Percentiles rank a stretch among this genome's conserved stretches.
Evolutionary conservation across 2,888 invertebrate species (phyloP).

Genomic region (Lamellibrachia columna): DNA sequence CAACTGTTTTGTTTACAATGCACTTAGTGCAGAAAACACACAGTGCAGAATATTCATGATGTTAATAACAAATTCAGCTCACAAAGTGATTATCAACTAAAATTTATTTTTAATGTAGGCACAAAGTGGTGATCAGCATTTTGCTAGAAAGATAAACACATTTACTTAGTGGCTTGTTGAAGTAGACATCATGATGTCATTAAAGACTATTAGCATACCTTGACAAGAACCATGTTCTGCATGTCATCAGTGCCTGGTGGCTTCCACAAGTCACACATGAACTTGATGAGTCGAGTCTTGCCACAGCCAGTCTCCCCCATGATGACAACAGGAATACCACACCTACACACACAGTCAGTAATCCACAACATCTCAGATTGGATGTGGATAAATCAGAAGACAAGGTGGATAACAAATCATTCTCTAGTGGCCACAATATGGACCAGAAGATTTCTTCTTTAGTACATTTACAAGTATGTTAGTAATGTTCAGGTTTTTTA

Average conservation of each 20-base stretch:
- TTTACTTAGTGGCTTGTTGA: background rate
- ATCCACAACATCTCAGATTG: background rate
- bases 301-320: slow-evolving; percentile 65
- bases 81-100: no score
- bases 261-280: slow-evolving; percentile 57
- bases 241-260: slow-evolving; percentile 47
- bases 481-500: no score
- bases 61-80: no score
- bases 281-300: slow-evolving; percentile 60
- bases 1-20: background rate
- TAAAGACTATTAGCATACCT: slow-evolving; percentile 43
- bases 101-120: no score
- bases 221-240: slow-evolving; percentile 46
- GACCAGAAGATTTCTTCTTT: no score
- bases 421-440: no score
- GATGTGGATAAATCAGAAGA: no score
- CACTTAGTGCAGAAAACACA: background rate
- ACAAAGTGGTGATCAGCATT: background rate
- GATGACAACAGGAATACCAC: slow-evolving; percentile 61
- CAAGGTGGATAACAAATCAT: no score
- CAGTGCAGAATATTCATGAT: background rate
- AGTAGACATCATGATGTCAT: no score
- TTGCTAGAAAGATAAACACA: background rate
- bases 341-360: slow-evolving; percentile 43
- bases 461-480: no score